These are phyloP conservation scores for Siderastrea radians DNA, from an alignment of 92 coral and sea anemone genomes.

Conservation along the genomic window DNA sequence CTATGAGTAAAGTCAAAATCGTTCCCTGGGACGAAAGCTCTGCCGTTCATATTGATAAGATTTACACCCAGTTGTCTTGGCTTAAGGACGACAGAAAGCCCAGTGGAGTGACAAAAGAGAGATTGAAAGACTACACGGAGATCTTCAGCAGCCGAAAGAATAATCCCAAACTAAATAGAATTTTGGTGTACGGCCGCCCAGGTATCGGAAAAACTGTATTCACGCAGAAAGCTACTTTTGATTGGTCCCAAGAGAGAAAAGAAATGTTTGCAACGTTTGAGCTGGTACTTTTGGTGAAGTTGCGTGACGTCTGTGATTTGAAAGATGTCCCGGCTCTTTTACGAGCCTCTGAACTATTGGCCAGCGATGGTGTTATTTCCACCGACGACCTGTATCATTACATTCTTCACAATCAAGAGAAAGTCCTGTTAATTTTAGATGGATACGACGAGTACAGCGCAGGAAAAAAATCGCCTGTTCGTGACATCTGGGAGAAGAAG, in stretches of 20 bases:
- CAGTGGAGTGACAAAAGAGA: conserved; percentile 8
- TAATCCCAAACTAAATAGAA: background rate
- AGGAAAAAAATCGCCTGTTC: background rate
- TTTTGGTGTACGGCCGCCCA: background rate
- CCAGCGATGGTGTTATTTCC: background rate
- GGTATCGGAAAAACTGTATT: background rate
- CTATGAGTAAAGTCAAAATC: background rate
- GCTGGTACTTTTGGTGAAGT: background rate
- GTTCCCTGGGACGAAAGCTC: background rate
- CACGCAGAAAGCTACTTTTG: background rate
- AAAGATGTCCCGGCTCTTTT: background rate
- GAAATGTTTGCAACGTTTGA: background rate
- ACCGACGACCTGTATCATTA: background rate
- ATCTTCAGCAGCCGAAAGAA: background rate
- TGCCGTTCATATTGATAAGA: conserved; percentile 2
- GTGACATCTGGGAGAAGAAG: background rate
- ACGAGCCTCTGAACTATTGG: background rate
- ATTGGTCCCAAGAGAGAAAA: background rate
- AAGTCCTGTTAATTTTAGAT: conserved; percentile 7
- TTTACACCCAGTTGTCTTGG: conserved; percentile 10
- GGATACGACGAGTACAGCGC: conserved; percentile 16
- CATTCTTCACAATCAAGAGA: conserved; percentile 4
- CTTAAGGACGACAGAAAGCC: background rate
- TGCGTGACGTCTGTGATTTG: conserved; percentile 10
- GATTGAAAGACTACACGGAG: conserved; percentile 13